Evolutionary conservation across 2,888 invertebrate species (phyloP), one percentile per base, ranked within the genome.

Genomic region (Ptychoptera contaminata): DNA sequence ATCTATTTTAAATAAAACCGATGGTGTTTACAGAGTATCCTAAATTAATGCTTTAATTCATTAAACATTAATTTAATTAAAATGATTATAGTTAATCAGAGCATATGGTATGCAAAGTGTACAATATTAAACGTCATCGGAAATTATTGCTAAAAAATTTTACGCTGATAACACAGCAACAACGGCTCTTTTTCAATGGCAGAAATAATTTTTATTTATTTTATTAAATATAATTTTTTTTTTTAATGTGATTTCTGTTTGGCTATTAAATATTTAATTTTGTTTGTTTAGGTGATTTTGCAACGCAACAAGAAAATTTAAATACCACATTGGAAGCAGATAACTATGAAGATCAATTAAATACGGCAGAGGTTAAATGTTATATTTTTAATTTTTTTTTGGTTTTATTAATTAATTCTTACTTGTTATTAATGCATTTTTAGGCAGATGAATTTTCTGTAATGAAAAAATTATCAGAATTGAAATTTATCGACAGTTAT

Each of bases 401-500:
- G 46, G 42, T 46, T 16, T 47, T 49, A 37, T 48, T 47, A 41
- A 40, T 46, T 35, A 30, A 40, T 40, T 23, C 1, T 9, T 47
- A 1, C 16, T n/a, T 14, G 23, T n/a, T 39, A 37, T 30, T 41
- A 37, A 12, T 30, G 34, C 23, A 15, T 31, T 46, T 45, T 36
- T n/a, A 52, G 52, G 43, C 44, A 31, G 34, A 37, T 30, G 47
- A 49, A 39, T 23, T 43, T 35, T 45, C 47, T 14, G 38, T 47
- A 38, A 42, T 46, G n/a, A 54, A 56, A 36, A 50, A 46, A 52
- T 58, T 55, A 53, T 58, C 52, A 15, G 43, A 51, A 52, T 57
- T 57, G 23, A 62, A 61, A 54, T 61, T 69, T n/a, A 70, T 71
- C 38, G 76, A 76, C 55, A 77, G 79, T 30, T 69, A 74, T 1